Conservation (phyloP, 2,888 invertebrate genomes). For the Spilarctia lutea region DNA sequence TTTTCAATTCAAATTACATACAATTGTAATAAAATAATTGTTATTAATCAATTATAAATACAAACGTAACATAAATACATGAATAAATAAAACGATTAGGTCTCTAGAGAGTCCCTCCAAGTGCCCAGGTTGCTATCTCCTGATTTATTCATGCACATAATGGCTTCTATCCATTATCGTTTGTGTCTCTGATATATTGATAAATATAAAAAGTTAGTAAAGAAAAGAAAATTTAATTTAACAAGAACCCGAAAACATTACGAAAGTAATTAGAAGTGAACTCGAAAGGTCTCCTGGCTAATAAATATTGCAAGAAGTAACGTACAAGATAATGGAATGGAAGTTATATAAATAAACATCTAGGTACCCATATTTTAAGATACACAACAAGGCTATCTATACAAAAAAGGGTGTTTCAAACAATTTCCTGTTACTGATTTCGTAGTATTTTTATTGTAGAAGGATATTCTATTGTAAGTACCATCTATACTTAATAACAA, state of each 20-base stretch:
- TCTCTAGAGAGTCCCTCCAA: not conserved
- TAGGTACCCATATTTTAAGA: conserved; percentile 23
- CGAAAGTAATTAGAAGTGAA: conserved; percentile 68
- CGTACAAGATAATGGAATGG: conserved; percentile 47
- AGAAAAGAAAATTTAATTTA: conserved; percentile 53
- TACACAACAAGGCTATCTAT: conserved; percentile 2
- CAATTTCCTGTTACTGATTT: accelerated
- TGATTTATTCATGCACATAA: conserved; percentile 48
- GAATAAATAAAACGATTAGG: not conserved
- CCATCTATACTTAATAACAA: too few species aligned
- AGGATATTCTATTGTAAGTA: not conserved
- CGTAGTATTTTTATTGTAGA: not conserved
- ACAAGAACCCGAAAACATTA: conserved; percentile 56
- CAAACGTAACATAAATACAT: not conserved
- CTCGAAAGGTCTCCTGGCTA: conserved; percentile 52
- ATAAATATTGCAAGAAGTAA: conserved; percentile 70
- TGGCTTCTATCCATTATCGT: conserved; percentile 42
- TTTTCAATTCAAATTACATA: too few species aligned
- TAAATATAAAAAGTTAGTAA: conserved; percentile 34
- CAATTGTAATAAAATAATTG: too few species aligned
- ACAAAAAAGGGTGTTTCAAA: not conserved
- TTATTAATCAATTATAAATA: not conserved
- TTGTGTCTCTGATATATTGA: conserved; percentile 33
- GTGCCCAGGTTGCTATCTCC: conserved; percentile 27
- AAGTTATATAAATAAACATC: not conserved